Percentiles rank a stretch among this genome's conserved stretches.
phyloP scores from a whole-genome alignment of 1,140 invertebrate genomes.

The Neocloeon triangulifer region DNA sequence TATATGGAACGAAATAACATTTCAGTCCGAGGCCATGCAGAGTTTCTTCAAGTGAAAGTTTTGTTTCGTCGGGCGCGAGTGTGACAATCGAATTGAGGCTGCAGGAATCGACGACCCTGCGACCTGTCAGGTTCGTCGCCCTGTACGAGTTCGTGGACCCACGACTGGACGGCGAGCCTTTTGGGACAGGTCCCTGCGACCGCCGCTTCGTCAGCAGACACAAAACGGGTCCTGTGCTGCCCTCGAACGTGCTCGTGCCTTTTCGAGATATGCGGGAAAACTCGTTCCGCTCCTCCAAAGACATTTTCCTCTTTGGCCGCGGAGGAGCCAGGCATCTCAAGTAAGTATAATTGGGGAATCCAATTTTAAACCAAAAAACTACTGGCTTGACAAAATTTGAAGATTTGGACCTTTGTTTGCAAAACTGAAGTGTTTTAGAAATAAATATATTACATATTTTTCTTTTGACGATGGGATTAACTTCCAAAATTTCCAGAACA shows the following conservation, averaged over 20 bases:
- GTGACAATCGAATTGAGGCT: conserved; percentile 56
- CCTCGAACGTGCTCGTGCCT: neutral
- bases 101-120: conserved; percentile 60
- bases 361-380: too few species aligned
- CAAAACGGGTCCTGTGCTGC: conserved; percentile 28
- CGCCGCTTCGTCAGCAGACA: conserved; percentile 37
- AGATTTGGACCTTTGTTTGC: too few species aligned
- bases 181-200: conserved; percentile 38
- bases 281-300: conserved; percentile 47
- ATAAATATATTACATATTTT: too few species aligned
- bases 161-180: conserved; percentile 57
- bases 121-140: conserved; percentile 57
- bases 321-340: conserved; percentile 60
- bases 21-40: too few species aligned
- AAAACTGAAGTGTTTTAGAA: too few species aligned
- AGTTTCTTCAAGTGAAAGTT: conserved; percentile 59
- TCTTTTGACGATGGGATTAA: too few species aligned
- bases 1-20: too few species aligned
- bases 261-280: conserved; percentile 9
- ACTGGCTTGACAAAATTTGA: too few species aligned
- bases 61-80: conserved; percentile 52
- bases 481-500: too few species aligned
- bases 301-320: conserved; percentile 67
- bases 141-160: conserved; percentile 75
- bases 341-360: too few species aligned